Conservation (phyloP, 1,140 invertebrate species). For the Bombus confusus region DNA sequence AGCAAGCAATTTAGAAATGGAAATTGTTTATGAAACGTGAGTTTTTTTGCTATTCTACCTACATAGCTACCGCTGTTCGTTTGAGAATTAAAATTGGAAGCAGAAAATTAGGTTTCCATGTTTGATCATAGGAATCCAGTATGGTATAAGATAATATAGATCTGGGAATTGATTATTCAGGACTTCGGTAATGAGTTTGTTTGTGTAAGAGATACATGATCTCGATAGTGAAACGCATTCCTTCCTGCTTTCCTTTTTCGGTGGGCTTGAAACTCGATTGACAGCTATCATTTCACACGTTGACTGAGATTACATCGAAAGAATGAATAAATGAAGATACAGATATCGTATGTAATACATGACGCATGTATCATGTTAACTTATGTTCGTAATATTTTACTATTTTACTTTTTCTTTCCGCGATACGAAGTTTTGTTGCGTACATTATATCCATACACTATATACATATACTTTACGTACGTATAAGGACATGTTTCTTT, state of each 20-base stretch:
- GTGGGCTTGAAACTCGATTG: not conserved
- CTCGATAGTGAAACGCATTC: not conserved
- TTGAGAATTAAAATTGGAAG: not conserved
- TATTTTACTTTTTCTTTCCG: not conserved
- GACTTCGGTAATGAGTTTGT: not conserved
- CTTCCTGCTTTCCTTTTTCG: slow-evolving; percentile 5
- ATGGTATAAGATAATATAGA: not conserved
- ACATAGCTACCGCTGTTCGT: too few relatives aligned
- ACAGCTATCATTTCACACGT: not conserved
- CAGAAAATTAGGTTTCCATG: slow-evolving; percentile 19
- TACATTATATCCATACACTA: too few relatives aligned
- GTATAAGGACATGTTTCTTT: too few relatives aligned
- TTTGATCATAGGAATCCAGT: not conserved
- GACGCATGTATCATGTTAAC: not conserved
- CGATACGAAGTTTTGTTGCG: too few relatives aligned
- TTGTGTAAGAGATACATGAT: not conserved
- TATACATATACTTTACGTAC: too few relatives aligned
- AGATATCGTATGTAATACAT: not conserved
- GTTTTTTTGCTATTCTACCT: too few relatives aligned
- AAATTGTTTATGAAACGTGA: not conserved
- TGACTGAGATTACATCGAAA: slow-evolving; percentile 40
- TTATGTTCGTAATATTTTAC: not conserved
- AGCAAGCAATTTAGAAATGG: not conserved
- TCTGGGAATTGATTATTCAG: not conserved
- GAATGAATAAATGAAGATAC: not conserved